Conservation (phyloP, 2,113 vertebrate species). For the Chamaea fasciata region DNA sequence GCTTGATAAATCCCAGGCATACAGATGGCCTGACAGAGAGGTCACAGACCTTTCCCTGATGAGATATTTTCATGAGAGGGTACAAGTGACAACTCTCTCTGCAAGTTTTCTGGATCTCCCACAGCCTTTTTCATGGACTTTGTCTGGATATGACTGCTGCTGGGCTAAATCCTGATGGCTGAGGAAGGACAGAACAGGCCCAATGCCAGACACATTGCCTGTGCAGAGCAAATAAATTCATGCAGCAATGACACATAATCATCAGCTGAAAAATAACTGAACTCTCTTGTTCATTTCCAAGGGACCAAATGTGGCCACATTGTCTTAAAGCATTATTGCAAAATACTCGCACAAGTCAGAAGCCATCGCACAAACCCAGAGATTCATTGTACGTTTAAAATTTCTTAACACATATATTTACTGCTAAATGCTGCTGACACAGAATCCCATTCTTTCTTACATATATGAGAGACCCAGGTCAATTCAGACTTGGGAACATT, state of each 20-base stretch:
- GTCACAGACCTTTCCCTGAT: neutral
- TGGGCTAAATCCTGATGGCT: neutral
- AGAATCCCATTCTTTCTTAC: neutral
- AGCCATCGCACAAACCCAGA: neutral
- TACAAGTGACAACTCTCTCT: neutral
- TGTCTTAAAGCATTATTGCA: conserved; percentile 12
- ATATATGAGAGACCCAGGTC: neutral
- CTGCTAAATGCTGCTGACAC: neutral
- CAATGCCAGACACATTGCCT: neutral
- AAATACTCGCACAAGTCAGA: neutral
- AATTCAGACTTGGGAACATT: neutral
- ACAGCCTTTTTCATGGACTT: neutral
- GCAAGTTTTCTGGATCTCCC: conserved; percentile 6
- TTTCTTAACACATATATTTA: neutral
- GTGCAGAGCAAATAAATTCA: neutral
- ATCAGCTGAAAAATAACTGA: conserved; percentile 42
- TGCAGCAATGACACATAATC: neutral
- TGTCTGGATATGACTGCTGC: neutral
- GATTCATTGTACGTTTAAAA: neutral
- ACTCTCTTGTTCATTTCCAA: neutral
- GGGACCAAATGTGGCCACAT: neutral
- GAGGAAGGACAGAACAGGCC: neutral
- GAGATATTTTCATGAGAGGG: neutral
- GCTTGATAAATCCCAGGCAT: neutral
- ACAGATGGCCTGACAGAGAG: neutral